Evolutionary conservation across 2,888 invertebrate genomes (phyloP), one percentile per base, ranked within the genome.

Genomic region (Melangyna quadrimaculata): DNA sequence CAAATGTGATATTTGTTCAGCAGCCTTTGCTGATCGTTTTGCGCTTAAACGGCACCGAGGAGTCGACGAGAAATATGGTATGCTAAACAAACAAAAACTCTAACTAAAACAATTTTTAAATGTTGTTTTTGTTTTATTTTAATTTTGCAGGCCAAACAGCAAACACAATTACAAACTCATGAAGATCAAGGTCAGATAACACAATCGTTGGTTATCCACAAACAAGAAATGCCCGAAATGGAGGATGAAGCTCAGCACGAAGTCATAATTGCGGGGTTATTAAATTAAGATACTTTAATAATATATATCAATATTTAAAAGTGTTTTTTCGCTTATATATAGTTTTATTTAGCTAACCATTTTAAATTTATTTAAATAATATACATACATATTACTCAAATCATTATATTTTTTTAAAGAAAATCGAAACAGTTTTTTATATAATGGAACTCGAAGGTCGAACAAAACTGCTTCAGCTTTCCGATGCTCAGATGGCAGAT

Each of bases 41-140:
- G 97, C 97, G 24, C 93, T 97, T 80, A 97, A 97, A 90, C 94
- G 97, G 84, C 97, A 97, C 91, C 94, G 97, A 88, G 96, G 96
- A 88, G 97, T 97, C 88, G 97, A 97, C 91, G 97, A 97, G 89
- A 97, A 97, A 93, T 97, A 97, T 90, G 97, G 96, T 91, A 92
- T 91, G 84, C 45, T 69, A 17, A 8, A n/a, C 5, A 59, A 40
- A 40, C 5, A 4, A 43, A 43, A 17, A 17, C n/a, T 3, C 4
- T 37, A 1, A 9, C 32, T 24, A 17, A 59, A 12, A 24, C 7
- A 6, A 1, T 14, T 19, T 14, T 22, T 59, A 8, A 24, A 24
- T 24, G 0, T 4, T 40, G 10, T 0, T 1, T 32, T 29, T 71
- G 8, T 35, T 29, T 12, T 48, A 9, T 43, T 72, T 71, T 24